A percentile compares a stretch with the other conserved stretches of the same genome.
These are phyloP conservation scores for Amphipyra tragopoginis DNA, from an alignment of 2,888 invertebrate species.

Conservation along the genomic window DNA sequence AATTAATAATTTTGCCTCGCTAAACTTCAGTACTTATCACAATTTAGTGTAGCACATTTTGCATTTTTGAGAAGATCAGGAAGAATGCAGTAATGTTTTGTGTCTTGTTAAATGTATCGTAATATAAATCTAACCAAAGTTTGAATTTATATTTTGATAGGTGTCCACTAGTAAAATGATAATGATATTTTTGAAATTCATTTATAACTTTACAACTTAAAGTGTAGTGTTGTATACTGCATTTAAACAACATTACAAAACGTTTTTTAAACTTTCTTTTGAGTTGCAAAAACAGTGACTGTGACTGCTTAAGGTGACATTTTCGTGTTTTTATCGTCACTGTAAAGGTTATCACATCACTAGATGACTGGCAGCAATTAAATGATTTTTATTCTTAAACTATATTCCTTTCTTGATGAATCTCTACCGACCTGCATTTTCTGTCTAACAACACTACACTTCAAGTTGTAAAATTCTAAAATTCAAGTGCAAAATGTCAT, in stretches of 20 bases:
- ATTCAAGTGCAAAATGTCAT: slow-evolving; percentile 25
- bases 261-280: background rate
- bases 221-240: slow-evolving; percentile 24
- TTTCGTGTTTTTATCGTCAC: background rate
- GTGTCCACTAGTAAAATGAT: slow-evolving; percentile 56
- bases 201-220: slow-evolving; percentile 21
- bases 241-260: slow-evolving; percentile 3
- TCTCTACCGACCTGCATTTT: slow-evolving; percentile 6
- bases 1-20: slow-evolving; percentile 53
- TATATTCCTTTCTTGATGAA: background rate
- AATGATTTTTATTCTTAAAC: too few species aligned
- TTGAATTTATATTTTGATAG: slow-evolving; percentile 58
- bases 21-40: slow-evolving; percentile 69
- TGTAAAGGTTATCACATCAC: too few species aligned
- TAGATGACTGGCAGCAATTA: too few species aligned
- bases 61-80: slow-evolving; percentile 19
- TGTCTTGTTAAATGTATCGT: slow-evolving; percentile 64
- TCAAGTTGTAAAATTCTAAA: slow-evolving; percentile 29
- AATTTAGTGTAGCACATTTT: slow-evolving; percentile 53
- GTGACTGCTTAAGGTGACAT: background rate
- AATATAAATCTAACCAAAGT: slow-evolving; percentile 69
- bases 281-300: background rate
- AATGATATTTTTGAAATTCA: slow-evolving; percentile 29
- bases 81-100: slow-evolving; percentile 64
- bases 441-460: slow-evolving; percentile 19